Conservation (phyloP, 2,113 vertebrate genomes). For the Larimichthys crocea region DNA sequence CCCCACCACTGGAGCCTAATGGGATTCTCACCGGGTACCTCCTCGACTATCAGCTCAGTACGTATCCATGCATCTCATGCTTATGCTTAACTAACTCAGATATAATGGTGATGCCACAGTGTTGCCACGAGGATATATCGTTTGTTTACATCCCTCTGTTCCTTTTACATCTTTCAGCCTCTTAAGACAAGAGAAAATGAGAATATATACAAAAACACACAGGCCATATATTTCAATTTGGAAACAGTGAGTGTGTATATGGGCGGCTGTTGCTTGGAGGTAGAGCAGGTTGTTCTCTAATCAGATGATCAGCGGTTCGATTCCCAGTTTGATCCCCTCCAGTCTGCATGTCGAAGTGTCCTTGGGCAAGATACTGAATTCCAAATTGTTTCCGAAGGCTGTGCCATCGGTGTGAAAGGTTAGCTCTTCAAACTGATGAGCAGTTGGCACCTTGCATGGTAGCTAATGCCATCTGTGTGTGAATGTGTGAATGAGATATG, state of each 20-base stretch:
- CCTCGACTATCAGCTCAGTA: constrained; percentile 95
- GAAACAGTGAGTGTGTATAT: neutral
- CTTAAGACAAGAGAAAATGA: neutral
- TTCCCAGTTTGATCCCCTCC: too few relatives aligned
- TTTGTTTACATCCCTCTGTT: constrained; percentile 17
- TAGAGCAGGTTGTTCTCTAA: too few relatives aligned
- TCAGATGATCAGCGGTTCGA: too few relatives aligned
- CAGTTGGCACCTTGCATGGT: too few relatives aligned
- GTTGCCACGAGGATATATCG: constrained; percentile 49
- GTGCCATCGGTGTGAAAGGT: too few relatives aligned
- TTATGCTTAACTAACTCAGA: constrained; percentile 1
- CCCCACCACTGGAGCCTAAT: constrained; percentile 89
- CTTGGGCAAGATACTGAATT: too few relatives aligned
- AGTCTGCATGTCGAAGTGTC: too few relatives aligned
- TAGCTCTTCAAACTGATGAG: too few relatives aligned
- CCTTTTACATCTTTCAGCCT: neutral
- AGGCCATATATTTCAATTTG: constrained; percentile 27
- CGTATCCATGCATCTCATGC: constrained; percentile 67
- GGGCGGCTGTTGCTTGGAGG: too few relatives aligned
- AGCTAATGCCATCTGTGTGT: too few relatives aligned
- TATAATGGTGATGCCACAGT: constrained; percentile 7
- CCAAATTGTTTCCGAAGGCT: too few relatives aligned
- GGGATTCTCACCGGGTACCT: constrained; percentile 91
- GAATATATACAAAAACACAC: constrained; percentile 3
- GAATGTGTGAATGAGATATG: too few relatives aligned